Base-by-base conservation (phyloP, 2,888 invertebrate species). In the Catocala sponsa region DNA sequence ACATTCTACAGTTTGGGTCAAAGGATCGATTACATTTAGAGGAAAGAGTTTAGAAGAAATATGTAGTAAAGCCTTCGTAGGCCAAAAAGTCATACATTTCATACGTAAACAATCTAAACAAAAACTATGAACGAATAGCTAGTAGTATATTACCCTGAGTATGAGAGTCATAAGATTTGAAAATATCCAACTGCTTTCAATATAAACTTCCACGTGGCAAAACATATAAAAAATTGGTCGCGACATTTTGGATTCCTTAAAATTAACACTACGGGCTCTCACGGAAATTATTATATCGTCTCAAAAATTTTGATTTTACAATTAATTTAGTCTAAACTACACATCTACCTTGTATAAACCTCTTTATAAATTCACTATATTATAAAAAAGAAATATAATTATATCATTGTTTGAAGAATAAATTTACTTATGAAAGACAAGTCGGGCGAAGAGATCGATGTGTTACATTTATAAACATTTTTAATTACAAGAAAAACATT, bases 321-420 rank as follows among this genome's bases (percentile, higher is more conserved):
- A 68, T 77, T 69, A 77, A 57, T 68, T 73, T 74, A 84, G 76
- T 83, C 93, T 94, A 93, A 82, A 76, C 92, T 93, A 92, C 91
- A 85, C 86, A 82, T 90, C 94, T 94, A 94, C 94, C 94, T 94
- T 94, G 94, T 94, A 94, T 94, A 92, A 94, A 94, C 94, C 94
- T 94, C 94, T 85, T 93, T 87, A 90, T 87, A 91, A 91, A 91
- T 91, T 88, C 88, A 88, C 87, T 89, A 91, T 89, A 79, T 78
- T 72, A 74, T 81, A 77, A 72, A 79, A n/a, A 82, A 76, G 68
- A 70, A 67, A 74, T 74, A 72, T 62, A 15, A 15, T 15, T 15
- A 70, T 74, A 79, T 65, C 64, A 68, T 70, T 74, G 66, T 70
- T 70, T 74, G 68, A 72, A 74, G 55, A 68, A 71, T 71, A 70